A percentile compares a stretch with the other conserved stretches of the same genome.
These are phyloP conservation scores for Tauraco erythrolophus DNA, from an alignment of 2,113 vertebrate species.

Conservation along the genomic window DNA sequence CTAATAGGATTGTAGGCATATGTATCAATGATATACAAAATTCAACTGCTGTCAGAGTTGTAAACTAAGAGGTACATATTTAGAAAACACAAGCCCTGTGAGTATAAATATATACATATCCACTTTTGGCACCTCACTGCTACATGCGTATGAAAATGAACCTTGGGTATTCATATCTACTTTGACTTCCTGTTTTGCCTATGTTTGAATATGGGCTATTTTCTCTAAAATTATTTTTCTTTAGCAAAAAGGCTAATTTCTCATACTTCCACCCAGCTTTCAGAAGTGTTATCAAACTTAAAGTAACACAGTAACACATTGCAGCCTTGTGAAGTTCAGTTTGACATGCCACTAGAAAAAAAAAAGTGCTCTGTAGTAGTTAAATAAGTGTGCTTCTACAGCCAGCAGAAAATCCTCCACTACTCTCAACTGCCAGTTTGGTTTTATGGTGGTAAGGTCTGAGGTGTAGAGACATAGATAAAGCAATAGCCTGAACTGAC, in stretches of 20 bases:
- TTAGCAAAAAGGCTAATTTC: neutral
- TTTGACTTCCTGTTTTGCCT: neutral
- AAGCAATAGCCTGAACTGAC: neutral
- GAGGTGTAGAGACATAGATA: neutral
- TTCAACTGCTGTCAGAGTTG: neutral
- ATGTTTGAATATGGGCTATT: neutral
- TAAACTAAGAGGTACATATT: neutral
- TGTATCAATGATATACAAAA: neutral
- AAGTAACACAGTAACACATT: neutral
- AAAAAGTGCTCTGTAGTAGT: neutral
- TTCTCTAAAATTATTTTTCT: neutral
- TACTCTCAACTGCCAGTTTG: neutral
- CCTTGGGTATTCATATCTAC: neutral
- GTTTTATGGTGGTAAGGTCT: neutral
- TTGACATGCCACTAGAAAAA: neutral
- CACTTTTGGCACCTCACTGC: neutral
- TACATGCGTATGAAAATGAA: neutral
- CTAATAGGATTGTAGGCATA: neutral
- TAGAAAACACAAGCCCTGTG: neutral
- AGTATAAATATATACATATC: neutral
- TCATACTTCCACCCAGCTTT: neutral
- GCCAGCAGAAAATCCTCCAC: neutral
- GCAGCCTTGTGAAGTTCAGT: neutral
- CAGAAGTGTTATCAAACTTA: neutral
- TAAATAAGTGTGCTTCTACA: neutral